A percentile compares a stretch with the other conserved stretches of the same genome.
These are phyloP conservation scores for Cercocebus atys DNA, from an alignment of 2,113 vertebrate species.

Conservation along the genomic window DNA sequence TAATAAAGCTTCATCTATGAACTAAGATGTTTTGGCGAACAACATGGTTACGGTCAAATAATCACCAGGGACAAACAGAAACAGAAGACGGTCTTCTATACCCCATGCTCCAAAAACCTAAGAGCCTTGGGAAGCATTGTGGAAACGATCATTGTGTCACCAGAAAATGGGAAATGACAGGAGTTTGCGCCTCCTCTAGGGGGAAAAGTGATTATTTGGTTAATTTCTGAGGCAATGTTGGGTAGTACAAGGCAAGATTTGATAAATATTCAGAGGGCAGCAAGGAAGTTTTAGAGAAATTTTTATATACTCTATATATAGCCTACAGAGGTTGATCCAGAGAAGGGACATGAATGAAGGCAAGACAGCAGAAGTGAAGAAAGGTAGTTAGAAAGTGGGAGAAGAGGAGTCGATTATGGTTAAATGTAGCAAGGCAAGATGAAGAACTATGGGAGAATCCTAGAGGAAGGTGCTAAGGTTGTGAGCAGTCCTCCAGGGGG, in stretches of 20 bases:
- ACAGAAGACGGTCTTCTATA: neutral
- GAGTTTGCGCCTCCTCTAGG: neutral
- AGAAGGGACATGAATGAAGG: neutral
- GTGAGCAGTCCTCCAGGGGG: accelerated
- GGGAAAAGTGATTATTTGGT: neutral
- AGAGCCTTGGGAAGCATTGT: neutral
- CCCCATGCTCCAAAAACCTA: neutral
- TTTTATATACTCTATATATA: neutral
- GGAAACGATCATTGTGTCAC: accelerated
- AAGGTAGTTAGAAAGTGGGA: neutral
- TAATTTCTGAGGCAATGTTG: neutral
- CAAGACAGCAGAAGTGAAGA: neutral
- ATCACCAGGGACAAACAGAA: neutral
- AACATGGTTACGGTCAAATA: accelerated
- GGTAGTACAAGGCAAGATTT: neutral
- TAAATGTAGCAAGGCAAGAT: accelerated
- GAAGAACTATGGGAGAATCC: accelerated
- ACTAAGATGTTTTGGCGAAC: neutral
- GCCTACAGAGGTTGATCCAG: neutral
- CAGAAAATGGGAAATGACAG: neutral
- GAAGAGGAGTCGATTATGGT: no score
- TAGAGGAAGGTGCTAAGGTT: accelerated
- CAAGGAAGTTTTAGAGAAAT: neutral
- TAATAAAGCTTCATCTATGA: neutral
- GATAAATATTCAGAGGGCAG: neutral